phyloP scores from a whole-genome alignment of 2,888 invertebrate species.

The Ceramica pisi region DNA sequence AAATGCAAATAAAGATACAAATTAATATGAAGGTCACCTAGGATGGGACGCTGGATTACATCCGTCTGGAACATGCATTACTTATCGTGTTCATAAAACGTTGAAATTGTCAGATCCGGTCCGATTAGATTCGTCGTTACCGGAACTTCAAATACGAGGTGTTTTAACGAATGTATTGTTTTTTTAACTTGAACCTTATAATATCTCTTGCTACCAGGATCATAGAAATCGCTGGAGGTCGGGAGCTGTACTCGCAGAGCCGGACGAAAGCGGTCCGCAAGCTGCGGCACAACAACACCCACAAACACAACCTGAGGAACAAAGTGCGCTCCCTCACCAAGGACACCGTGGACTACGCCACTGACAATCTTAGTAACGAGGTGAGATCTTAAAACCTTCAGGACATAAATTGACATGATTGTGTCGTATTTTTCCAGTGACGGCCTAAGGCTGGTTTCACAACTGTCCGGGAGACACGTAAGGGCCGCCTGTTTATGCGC shows the following conservation, averaged over 20 bases:
- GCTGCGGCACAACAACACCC: constrained; percentile 90
- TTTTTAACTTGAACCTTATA: no score
- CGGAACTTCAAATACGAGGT: no score
- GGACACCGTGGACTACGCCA: constrained; percentile 82
- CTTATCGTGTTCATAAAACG: no score
- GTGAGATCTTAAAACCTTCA: constrained; percentile 61
- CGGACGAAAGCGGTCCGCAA: constrained; percentile 94
- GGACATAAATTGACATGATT: background rate
- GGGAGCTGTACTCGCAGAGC: constrained; percentile 96
- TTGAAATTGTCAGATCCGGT: no score
- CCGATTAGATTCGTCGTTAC: background rate
- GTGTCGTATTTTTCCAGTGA: no score
- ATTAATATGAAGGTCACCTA: no score
- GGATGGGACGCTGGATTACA: no score
- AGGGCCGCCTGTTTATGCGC: no score
- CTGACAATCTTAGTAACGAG: constrained; percentile 84
- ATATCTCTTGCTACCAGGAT: constrained; percentile 78
- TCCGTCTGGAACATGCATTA: no score
- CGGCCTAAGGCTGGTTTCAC: no score
- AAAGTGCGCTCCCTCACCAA: constrained; percentile 84
- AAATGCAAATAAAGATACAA: background rate
- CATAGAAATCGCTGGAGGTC: constrained; percentile 94
- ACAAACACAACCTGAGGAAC: constrained; percentile 88
- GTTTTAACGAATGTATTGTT: background rate
- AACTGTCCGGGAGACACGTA: no score